Base-by-base conservation (phyloP, 2,113 vertebrate genomes). In the Gasterosteus aculeatus region DNA sequence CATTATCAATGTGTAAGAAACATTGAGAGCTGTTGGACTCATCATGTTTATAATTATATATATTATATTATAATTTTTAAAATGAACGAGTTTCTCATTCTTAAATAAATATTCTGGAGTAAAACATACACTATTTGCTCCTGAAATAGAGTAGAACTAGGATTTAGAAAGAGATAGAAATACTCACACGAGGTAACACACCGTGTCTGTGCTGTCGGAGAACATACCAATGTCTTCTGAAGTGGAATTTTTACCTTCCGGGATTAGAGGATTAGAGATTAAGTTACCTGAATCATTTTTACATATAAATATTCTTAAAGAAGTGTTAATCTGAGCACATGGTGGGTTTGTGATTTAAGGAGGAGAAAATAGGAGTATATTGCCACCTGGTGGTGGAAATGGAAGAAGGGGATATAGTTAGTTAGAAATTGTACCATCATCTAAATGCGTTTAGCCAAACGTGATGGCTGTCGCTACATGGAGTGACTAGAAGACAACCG, bases 361-460 rank as follows among this genome's bases (percentile, higher is more conserved):
- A 15, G 10, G 4, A 15, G 10, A 35, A 38, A 39, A 51, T 80
- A 29, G 35, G 26, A 33, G 4, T 42, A 75, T 60, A 75, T 29
- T 73, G 65, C 80, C 86, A 75, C 47, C 82, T 78, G 64, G 82
- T 83, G 86, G 84, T 75, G 2, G 29, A 46, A 42, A 35, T 22
- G 1, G 39, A 44, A 70, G 56, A 58, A 53, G 3, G 11, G 15
- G 46, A 47, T n/a, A 1, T 22, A 14, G 29, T 56, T 56, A 38
- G 12, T 6, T 38, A 38, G 5, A 38, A 4, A 38, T 38, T 38
- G 35, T 38, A 38, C 35, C 35, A 38, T 38, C 4, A 38, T 38
- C 35, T 38, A 7, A 38, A 38, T 38, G 35, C 4, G 35, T 7
- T 38, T 38, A 38, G 35, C 35, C 35, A 47, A 47, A 47, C 46